Evolutionary conservation across 2,113 vertebrate genomes (phyloP), one percentile per base, ranked within the genome.

Genomic region (Pseudopodoces humilis): DNA sequence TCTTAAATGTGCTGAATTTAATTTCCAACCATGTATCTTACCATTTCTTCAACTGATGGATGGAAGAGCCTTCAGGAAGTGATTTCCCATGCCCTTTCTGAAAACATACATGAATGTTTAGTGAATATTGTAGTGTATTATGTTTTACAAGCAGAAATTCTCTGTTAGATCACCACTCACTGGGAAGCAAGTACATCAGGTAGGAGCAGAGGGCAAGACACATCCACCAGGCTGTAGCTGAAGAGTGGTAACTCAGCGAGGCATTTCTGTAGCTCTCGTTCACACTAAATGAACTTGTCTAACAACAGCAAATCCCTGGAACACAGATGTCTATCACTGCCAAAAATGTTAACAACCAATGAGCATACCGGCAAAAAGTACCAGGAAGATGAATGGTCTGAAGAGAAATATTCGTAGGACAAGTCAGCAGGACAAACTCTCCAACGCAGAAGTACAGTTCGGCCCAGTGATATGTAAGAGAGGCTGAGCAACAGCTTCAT

Each of bases 191-290:
- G 20, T 52, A 72, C 31, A 16, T 44, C 35, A 69, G 31, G 33
- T 62, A 68, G 44, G 43, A 90, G 22, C 3, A 18, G 67, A 58
- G 28, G 20, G 9, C 44, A 82, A 47, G n/a, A 31, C 25, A 65
- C 0, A 0, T 77, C 33, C 56, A 19, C 22, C 1, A 3, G 41
- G 8, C 41, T 87, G 19, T 4, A 65, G 24, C 13, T 69, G 60
- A 77, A 37, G 12, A 56, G 37, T 20, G 13, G 10, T 56, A 75
- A 56, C 21, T 43, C 50, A 86, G 39, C 15, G 91, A 65, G n/a
- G 20, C 49, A 35, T 62, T 82, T 87, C 58, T 87, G 71, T n/a
- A 79, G 23, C 49, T 94, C 56, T 71, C 35, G 20, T 62, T 87
- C 41, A 70, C 58, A 50, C 16, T 76, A 46, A n/a, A n/a, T 33